A percentile compares a stretch with the other conserved stretches of the same genome.
Evolutionary conservation across 2,113 vertebrate species (phyloP).

Genomic region (Amphilophus citrinellus): DNA sequence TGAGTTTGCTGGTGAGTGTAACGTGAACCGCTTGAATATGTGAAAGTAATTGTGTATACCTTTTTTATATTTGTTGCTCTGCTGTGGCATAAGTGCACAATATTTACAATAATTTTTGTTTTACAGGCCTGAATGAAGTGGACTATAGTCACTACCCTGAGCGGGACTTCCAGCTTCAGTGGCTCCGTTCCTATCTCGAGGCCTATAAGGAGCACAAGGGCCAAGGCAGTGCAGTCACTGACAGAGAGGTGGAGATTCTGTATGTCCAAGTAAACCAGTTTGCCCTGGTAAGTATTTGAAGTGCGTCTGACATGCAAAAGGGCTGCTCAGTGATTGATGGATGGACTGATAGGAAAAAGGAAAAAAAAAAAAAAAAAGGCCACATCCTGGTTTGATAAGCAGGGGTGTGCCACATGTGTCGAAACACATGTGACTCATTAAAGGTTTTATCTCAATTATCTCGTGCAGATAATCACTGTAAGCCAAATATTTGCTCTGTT

Average conservation of each 20-base stretch:
- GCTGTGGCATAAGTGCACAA: not conserved
- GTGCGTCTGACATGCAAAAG: not conserved
- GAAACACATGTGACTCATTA: not conserved
- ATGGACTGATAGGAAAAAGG: not conserved
- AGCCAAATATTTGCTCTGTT: not conserved
- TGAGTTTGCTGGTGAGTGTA: conserved; percentile 93
- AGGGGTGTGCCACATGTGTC: not conserved
- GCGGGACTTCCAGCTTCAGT: conserved; percentile 88
- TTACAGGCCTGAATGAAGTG: conserved; percentile 93
- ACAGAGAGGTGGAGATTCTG: conserved; percentile 90
- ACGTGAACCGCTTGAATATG: rapidly evolving
- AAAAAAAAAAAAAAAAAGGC: not conserved
- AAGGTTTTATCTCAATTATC: not conserved
- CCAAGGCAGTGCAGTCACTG: conserved; percentile 84
- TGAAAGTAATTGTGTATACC: not conserved
- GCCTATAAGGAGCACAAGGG: conserved; percentile 94
- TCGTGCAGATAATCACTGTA: not conserved
- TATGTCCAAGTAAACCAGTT: conserved; percentile 98
- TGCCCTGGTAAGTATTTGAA: conserved; percentile 86
- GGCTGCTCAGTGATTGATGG: not conserved
- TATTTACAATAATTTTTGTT: not conserved
- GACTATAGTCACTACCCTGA: conserved; percentile 94
- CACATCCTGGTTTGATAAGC: not conserved
- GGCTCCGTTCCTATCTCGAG: conserved; percentile 93
- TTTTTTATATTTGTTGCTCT: not conserved